Percentiles rank a stretch among this genome's conserved stretches.
Conservation (phyloP, 1,140 invertebrate species). For the Mactra quadrangularis region DNA sequence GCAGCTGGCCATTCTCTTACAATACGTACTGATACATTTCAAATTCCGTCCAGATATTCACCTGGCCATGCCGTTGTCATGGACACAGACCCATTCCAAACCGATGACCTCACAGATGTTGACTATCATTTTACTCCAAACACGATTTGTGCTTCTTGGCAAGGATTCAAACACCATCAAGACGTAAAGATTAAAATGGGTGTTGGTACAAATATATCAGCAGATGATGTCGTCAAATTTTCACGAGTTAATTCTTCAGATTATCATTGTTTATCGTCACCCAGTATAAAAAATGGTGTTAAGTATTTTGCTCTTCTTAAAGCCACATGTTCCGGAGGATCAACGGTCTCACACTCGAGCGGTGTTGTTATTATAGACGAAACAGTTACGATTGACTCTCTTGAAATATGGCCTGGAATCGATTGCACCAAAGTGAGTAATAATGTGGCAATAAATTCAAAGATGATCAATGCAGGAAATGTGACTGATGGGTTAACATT, state of each 20-base stretch:
- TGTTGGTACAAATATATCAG: background rate
- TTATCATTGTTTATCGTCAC: background rate
- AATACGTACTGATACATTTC: conserved; percentile 22
- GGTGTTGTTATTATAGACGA: conserved; percentile 11
- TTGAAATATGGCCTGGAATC: background rate
- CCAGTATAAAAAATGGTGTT: background rate
- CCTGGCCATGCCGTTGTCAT: conserved; percentile 19
- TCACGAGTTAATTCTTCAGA: background rate
- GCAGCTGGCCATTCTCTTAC: conserved; percentile 47
- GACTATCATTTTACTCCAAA: conserved; percentile 22
- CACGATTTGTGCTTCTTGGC: background rate
- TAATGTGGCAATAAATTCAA: background rate
- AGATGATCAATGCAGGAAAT: too few species aligned
- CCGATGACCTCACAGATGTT: background rate
- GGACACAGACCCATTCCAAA: conserved; percentile 6
- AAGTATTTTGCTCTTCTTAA: background rate
- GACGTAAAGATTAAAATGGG: conserved; percentile 17
- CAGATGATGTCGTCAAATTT: background rate
- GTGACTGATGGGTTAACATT: too few species aligned
- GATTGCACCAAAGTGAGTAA: background rate
- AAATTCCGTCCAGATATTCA: conserved; percentile 60
- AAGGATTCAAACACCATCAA: conserved; percentile 27
- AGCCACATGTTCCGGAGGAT: background rate
- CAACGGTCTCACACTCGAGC: conserved; percentile 4
- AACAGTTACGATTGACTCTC: too few species aligned